Evolutionary conservation across 1,140 invertebrate genomes (phyloP).

Genomic region (Colletes gigas): DNA sequence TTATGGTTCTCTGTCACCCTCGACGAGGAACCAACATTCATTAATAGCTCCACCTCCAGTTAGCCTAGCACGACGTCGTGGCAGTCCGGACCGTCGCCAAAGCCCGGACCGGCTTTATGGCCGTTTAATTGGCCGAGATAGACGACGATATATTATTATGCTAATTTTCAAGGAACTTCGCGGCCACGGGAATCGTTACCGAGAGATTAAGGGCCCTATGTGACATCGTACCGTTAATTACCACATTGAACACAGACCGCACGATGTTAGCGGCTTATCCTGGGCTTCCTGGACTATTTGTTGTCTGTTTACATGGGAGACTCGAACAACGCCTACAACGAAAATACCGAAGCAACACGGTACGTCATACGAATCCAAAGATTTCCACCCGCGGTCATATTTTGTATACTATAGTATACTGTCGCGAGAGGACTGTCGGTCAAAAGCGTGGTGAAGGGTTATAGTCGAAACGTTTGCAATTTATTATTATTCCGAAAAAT

Average conservation of each 20-base stretch:
- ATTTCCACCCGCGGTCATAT: neutral
- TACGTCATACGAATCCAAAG: neutral
- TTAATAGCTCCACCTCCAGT: conserved; percentile 72
- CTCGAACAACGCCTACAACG: conserved; percentile 15
- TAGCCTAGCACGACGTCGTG: conserved; percentile 65
- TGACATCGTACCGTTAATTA: conserved; percentile 67
- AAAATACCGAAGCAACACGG: conserved; percentile 2
- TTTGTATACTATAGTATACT: too few relatives aligned
- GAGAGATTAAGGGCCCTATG: conserved; percentile 60
- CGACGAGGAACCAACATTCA: conserved; percentile 69
- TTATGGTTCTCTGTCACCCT: conserved; percentile 69
- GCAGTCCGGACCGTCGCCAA: conserved; percentile 61
- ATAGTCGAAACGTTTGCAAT: too few relatives aligned
- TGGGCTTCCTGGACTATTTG: conserved; percentile 45
- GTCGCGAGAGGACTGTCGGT: too few relatives aligned
- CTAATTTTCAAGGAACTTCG: conserved; percentile 71
- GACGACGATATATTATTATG: conserved; percentile 73
- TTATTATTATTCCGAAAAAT: too few relatives aligned
- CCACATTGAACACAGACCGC: conserved; percentile 58
- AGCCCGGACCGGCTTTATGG: conserved; percentile 69
- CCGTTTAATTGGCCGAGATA: conserved; percentile 74
- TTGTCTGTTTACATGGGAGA: conserved; percentile 45
- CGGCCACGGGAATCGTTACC: conserved; percentile 59
- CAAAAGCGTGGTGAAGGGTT: too few relatives aligned
- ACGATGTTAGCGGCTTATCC: conserved; percentile 59